A percentile compares a stretch with the other conserved stretches of the same genome.
phyloP scores from a whole-genome alignment of 92 coral and sea anemone genomes.

The Siderastrea radians region DNA sequence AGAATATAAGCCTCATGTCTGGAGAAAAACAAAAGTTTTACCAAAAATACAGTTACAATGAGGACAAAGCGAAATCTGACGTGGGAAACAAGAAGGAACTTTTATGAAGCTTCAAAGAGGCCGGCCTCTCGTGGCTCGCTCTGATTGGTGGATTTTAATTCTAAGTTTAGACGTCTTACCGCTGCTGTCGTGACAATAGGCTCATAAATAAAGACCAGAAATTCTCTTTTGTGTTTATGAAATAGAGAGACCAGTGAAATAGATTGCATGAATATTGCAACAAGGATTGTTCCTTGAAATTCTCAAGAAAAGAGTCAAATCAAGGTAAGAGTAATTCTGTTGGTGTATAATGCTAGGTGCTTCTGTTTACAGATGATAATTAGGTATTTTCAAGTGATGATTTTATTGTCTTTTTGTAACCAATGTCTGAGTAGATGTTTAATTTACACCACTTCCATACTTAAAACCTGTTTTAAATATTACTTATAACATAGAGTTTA shows the following conservation, averaged over 20 bases:
- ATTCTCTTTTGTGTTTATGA: not conserved
- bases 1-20: conserved; percentile 23
- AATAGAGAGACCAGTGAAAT: not conserved
- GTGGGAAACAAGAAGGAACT: conserved; percentile 33
- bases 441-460: not conserved
- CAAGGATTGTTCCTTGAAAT: not conserved
- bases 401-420: conserved; percentile 20
- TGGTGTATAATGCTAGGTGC: not conserved
- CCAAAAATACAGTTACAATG: not conserved
- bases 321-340: conserved; percentile 4
- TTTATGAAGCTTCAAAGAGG: conserved; percentile 77
- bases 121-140: conserved; percentile 96
- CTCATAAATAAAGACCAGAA: conserved; percentile 32
- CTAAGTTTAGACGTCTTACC: conserved; percentile 27
- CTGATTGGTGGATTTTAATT: conserved; percentile 78
- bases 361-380: not conserved
- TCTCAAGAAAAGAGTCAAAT: not conserved
- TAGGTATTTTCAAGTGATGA: not conserved
- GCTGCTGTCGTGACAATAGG: conserved; percentile 55
- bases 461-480: not conserved
- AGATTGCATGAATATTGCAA: not conserved
- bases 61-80: conserved; percentile 11
- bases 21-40: not conserved
- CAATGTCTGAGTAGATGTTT: not conserved
- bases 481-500: not conserved